Evolutionary conservation across 2,797 vertebrate species (phyloP).

Genomic region (Channallabes apus): DNA sequence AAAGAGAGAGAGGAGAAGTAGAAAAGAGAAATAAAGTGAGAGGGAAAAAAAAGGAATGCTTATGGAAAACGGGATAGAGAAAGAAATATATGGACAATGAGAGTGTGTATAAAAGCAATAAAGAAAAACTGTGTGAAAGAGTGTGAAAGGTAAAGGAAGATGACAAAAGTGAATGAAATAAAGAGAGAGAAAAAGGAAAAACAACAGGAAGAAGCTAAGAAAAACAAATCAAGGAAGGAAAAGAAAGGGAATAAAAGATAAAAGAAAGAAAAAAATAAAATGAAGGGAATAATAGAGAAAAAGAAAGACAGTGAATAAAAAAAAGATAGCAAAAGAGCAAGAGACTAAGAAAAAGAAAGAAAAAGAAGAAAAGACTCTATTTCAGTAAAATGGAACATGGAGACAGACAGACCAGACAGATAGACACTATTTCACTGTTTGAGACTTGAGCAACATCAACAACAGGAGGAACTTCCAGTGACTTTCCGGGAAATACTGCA

Average conservation of each 20-base stretch:
- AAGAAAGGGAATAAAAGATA: no score
- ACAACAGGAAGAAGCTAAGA: neutral
- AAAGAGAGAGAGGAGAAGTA: neutral
- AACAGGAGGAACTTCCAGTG: neutral
- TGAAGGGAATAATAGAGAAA: no score
- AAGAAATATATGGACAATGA: neutral
- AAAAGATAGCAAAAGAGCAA: no score
- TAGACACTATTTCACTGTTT: neutral
- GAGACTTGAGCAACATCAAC: neutral
- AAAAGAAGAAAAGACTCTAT: no score
- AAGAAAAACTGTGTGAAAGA: neutral
- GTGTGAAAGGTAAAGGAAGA: neutral
- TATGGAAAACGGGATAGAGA: neutral
- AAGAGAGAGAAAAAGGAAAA: neutral
- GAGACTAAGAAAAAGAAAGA: no score
- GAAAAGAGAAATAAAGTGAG: no score
- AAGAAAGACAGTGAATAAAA: no score
- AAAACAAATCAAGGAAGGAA: no score
- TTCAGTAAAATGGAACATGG: no score
- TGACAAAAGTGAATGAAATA: neutral
- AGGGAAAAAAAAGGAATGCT: neutral
- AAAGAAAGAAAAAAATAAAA: no score
- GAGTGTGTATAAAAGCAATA: neutral
- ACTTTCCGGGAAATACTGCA: conserved; percentile 31
- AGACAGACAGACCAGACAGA: neutral